Evolutionary conservation across 2,113 vertebrate species (phyloP).

Genomic region (Halichoerus grypus): DNA sequence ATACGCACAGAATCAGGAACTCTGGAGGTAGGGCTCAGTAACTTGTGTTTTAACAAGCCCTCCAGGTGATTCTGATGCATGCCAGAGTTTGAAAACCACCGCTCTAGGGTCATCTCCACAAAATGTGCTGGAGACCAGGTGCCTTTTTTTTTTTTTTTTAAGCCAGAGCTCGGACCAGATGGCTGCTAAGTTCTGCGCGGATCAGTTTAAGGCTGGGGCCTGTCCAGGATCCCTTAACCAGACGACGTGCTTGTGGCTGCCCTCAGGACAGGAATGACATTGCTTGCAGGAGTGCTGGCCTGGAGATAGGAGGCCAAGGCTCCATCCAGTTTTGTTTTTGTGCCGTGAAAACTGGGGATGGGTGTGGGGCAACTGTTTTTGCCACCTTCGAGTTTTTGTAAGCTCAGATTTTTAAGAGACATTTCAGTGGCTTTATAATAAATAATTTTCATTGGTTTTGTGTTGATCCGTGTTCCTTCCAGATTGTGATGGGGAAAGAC

Average conservation of each 20-base stretch:
- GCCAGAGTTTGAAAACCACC: neutral
- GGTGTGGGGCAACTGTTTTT: neutral
- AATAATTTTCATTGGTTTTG: neutral
- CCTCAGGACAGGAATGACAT: neutral
- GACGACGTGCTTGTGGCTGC: neutral
- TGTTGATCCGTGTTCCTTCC: neutral
- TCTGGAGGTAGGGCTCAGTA: neutral
- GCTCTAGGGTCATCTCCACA: too few species aligned
- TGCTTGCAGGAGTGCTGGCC: neutral
- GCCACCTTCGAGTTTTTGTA: neutral
- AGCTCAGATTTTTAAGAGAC: neutral
- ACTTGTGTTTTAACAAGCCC: neutral
- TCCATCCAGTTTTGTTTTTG: neutral
- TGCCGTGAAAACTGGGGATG: neutral
- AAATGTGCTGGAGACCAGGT: neutral
- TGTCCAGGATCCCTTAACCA: neutral
- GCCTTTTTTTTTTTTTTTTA: conserved; percentile 34
- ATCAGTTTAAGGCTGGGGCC: neutral
- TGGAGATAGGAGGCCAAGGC: neutral
- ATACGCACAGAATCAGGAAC: neutral
- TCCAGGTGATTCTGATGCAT: neutral
- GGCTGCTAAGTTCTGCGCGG: neutral
- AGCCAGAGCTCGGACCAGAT: neutral
- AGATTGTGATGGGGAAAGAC: neutral
- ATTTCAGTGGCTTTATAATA: conserved; percentile 26